These are phyloP conservation scores for Orycteropus afer DNA, from an alignment of 2,113 vertebrate genomes.

Conservation along the genomic window DNA sequence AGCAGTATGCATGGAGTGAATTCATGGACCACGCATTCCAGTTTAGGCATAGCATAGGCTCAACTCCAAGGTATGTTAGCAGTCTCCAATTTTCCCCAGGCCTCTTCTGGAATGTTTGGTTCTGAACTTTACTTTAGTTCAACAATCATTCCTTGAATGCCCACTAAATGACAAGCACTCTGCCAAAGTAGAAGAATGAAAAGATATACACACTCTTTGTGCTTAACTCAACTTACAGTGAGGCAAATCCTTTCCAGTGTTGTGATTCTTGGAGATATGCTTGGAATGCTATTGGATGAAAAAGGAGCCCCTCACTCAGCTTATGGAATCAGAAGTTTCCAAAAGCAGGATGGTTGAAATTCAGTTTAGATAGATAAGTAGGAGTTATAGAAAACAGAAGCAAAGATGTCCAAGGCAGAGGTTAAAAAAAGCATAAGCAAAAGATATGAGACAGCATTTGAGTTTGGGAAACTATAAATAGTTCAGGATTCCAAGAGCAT, in stretches of 20 bases:
- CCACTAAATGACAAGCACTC: neutral
- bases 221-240: slow-evolving; percentile 1
- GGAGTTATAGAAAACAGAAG: neutral
- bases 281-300: neutral
- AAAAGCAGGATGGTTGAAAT: neutral
- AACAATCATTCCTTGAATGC: neutral
- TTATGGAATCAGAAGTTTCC: neutral
- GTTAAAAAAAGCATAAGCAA: neutral
- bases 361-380: neutral
- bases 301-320: neutral
- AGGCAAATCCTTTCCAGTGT: neutral
- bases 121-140: neutral
- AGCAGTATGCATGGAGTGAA: neutral
- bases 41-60: neutral
- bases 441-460: neutral
- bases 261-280: neutral
- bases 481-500: neutral
- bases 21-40: neutral
- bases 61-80: neutral
- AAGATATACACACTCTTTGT: neutral
- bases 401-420: neutral
- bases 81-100: neutral
- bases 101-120: neutral
- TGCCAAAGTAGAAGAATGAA: neutral
- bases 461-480: neutral